phyloP scores from a whole-genome alignment of 2,113 vertebrate genomes.

The Regulus satrapa region DNA sequence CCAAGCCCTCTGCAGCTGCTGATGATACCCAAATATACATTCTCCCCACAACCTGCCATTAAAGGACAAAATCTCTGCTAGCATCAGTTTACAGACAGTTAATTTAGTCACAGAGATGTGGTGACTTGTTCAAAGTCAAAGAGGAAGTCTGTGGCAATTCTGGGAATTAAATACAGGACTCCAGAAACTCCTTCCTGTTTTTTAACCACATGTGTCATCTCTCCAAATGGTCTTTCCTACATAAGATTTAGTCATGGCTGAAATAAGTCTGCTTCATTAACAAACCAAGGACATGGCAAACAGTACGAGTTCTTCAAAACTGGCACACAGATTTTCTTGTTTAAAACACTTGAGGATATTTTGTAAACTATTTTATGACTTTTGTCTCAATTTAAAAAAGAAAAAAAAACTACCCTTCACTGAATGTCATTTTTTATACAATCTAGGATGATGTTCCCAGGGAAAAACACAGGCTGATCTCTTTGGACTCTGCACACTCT shows the following conservation, averaged over 20 bases:
- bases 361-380: background rate
- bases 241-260: conserved; percentile 5
- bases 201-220: background rate
- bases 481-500: background rate
- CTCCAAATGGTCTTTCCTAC: background rate
- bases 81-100: background rate
- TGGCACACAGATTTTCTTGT: background rate
- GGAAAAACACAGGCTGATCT: background rate
- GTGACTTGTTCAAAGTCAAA: background rate
- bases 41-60: background rate
- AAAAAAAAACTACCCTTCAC: background rate
- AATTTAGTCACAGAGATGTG: conserved; percentile 14
- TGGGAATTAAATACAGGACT: conserved; percentile 15
- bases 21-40: background rate
- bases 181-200: conserved; percentile 6
- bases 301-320: background rate
- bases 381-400: background rate
- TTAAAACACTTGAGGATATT: background rate
- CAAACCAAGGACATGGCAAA: background rate
- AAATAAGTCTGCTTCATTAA: background rate
- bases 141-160: conserved; percentile 29
- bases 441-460: background rate
- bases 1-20: background rate
- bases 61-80: background rate
- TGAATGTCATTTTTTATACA: background rate